Conservation (phyloP, 2,113 vertebrate species). For the Pristiophorus japonicus region DNA sequence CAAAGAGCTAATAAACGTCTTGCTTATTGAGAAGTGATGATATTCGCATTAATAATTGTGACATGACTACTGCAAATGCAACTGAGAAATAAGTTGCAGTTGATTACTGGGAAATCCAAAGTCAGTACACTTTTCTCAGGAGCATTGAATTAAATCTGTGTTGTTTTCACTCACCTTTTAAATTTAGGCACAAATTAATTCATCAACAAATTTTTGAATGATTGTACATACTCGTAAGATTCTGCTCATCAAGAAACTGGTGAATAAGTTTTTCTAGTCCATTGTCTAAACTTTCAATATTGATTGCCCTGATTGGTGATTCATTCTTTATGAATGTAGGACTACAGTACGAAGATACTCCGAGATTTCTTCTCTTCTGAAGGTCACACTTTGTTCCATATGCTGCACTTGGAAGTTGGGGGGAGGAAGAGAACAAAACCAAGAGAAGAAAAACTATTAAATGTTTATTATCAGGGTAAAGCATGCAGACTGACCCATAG, state of each 20-base stretch:
- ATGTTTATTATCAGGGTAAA: background rate
- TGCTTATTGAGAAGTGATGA: background rate
- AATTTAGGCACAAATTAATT: background rate
- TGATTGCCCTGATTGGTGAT: background rate
- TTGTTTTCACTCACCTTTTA: background rate
- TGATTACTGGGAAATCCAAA: background rate
- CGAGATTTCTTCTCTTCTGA: background rate
- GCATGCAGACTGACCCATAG: background rate
- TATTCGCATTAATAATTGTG: background rate
- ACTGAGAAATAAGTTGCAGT: background rate
- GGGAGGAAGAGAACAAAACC: background rate
- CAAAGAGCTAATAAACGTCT: background rate
- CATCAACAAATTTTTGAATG: background rate
- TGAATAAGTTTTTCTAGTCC: slow-evolving; percentile 13
- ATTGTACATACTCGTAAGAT: background rate
- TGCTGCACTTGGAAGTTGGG: background rate
- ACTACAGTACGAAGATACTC: background rate
- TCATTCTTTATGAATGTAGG: background rate
- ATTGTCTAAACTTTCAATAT: background rate
- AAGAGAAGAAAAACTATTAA: slow-evolving; percentile 14
- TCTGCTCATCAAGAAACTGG: background rate
- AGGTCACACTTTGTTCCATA: slow-evolving; percentile 1
- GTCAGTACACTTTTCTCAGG: background rate
- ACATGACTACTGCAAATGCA: background rate
- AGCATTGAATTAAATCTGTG: background rate